Base-by-base conservation (phyloP, 2,113 vertebrate genomes). In the Esox niger region DNA sequence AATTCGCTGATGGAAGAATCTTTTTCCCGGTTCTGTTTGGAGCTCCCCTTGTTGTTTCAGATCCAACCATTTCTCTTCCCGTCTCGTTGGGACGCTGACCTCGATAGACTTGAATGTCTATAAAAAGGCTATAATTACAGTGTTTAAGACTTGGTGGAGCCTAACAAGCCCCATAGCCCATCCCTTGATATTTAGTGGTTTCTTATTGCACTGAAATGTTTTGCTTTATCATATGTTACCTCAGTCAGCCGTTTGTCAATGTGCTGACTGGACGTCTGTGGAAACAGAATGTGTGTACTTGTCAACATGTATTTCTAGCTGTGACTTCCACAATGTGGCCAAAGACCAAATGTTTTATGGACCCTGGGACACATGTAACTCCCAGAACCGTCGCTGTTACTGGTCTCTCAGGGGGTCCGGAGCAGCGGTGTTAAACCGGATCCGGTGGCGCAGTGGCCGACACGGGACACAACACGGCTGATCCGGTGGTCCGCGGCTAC, bases 181-280 rank as follows among this genome's bases (percentile, higher is more conserved):
- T 55, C 49, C 60, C n/a, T 25, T 70, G 78, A 73, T 74, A 63
- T 70, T 67, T 61, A 68, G 69, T 47, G 77, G 74, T 68, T 59
- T 61, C 27, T 43, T 58, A 68, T 71, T 71, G 58, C 61, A 66
- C 62, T 23, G 15, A 70, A 67, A 76, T 56, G 21, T 64, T 59
- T 74, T 63, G 74, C 67, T 79, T 71, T 60, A 69, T 79, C 71
- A 67, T 68, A 71, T 76, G 43, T 75, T 59, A 3, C 69, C 66
- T 56, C 31, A 25, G 46, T 32, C 62, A 1, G 29, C 26, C n/a
- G n/a, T 71, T 77, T 74, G 63, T 31, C 15, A 58, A 17, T 43
- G 64, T 49, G 21, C 62, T 73, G 21, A 68, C 5, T 58, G 38
- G 17, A 62, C 20, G 30, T 38, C 43, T 57, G 33, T 49, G 52